These are phyloP conservation scores for Spodoptera frugiperda DNA, from an alignment of 1,140 invertebrate genomes.

Conservation along the genomic window DNA sequence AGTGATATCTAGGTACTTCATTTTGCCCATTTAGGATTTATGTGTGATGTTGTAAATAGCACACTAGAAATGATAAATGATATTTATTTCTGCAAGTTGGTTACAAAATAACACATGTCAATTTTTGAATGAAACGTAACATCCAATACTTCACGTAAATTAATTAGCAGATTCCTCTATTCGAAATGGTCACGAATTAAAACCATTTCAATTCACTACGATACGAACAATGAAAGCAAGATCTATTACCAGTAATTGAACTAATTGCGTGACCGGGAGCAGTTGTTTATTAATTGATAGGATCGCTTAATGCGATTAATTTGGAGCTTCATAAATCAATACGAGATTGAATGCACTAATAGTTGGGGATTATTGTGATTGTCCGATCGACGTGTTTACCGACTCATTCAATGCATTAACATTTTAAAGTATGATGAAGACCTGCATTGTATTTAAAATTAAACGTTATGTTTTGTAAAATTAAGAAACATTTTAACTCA, in stretches of 20 bases:
- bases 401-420: too few relatives aligned
- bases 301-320: conserved; percentile 23
- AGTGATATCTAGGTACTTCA: not conserved
- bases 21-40: not conserved
- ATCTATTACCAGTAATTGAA: conserved; percentile 13
- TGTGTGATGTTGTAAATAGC: too few relatives aligned
- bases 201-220: not conserved
- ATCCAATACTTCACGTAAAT: too few relatives aligned
- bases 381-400: not conserved
- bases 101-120: too few relatives aligned
- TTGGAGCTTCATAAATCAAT: conserved; percentile 24
- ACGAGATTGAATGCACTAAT: conserved; percentile 19
- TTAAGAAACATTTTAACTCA: too few relatives aligned
- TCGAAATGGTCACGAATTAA: not conserved
- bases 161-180: too few relatives aligned
- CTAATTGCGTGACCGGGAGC: conserved; percentile 4
- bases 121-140: too few relatives aligned
- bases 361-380: not conserved
- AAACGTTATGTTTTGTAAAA: too few relatives aligned
- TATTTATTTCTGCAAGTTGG: too few relatives aligned
- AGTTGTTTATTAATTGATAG: conserved; percentile 33
- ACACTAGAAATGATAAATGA: too few relatives aligned
- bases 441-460: too few relatives aligned
- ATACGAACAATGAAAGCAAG: not conserved
- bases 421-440: too few relatives aligned